Base-by-base conservation (phyloP, 1,140 invertebrate genomes). In the Drosophila leontia region DNA sequence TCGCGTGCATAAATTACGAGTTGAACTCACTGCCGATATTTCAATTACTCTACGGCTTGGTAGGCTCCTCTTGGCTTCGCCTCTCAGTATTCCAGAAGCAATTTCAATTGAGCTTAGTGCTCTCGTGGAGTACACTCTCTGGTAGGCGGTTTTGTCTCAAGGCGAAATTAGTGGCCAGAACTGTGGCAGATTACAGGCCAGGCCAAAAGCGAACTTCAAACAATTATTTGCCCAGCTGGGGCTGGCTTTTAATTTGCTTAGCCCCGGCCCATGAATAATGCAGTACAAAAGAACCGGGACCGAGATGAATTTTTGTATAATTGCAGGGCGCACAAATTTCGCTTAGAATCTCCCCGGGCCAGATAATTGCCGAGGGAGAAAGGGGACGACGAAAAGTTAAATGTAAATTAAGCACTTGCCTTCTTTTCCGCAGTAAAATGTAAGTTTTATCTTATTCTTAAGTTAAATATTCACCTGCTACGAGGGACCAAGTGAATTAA, bases 121-220 rank as follows among this genome's bases (percentile, higher is more conserved):
- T 75, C 72, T 75, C 35, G 57, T 39, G 26, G 57, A 57, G 63
- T 57, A n/a, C 58, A 48, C 63, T 51, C 29, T 37, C 42, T 69
- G 72, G 84, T 87, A 78, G 81, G 81, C 85, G 85, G 64, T 75
- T 68, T 75, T 87, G 85, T 80, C 84, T 90, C 69, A 53, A 71
- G 85, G 80, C 84, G 50, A 90, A 88, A 88, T 88, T 88, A 88
- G 84, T 88, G 84, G 85, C 85, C 85, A 81, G 65, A 84, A 78
- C 70, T 88, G 85, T 50, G 85, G 85, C 81, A 90, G 85, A 88
- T 88, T 90, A 88, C 77, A 90, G 85, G 75, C 81, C 81, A 65
- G 55, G 63, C 41, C 58, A 59, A 78, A 80, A 90, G 77, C 69
- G 70, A 70, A 75, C 65, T 74, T 84, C 77, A 88, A 88, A 88